Evolutionary conservation across 2,888 invertebrate species (phyloP), one percentile per base, ranked within the genome.

Genomic region (Volucella inanis): DNA sequence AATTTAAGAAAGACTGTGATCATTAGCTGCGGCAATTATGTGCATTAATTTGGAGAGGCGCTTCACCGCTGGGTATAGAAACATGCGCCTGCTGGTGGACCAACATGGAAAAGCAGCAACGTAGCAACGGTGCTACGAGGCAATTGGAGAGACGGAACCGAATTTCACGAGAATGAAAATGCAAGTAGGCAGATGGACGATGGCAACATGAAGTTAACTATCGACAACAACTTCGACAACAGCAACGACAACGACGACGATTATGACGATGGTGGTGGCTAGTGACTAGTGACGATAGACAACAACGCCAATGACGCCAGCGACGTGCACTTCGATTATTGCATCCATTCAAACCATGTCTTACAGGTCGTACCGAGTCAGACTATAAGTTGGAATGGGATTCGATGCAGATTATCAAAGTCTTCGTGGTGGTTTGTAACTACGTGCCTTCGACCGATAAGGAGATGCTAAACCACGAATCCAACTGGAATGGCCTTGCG

Each of bases 1-100:
- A 67, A 82, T 61, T 61, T 31, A 54, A 72, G 77, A 82, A 77
- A 84, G 80, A 84, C 75, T 65, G 80, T 76, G 75, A 75, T 84
- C 84, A 84, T 80, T 84, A 84, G 84, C 80, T 80, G 75, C 38
- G 75, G 84, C 71, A 84, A 84, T 80, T 84, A 84, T 84, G 84
- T 76, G 80, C 80, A 84, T 84, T 84, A 80, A 84, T 84, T 84
- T 84, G 50, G 74, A 80, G 84, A 75, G 83, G 83, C 79, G 64
- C 83, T 79, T 68, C 31, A 39, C 38, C 45, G 55, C 72, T 47
- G 49, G 38, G 15, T 15, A 52, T 22, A 43, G 38, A n/a, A n/a
- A 22, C 14, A 8, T 10, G 18, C 11, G 39, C 55, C 15, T 11
- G n/a, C 15, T 15, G 38, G 39, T 31, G 10, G 47, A 45, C 18